These are phyloP conservation scores for Athalia rosae DNA, from an alignment of 2,888 invertebrate species.

Conservation along the genomic window DNA sequence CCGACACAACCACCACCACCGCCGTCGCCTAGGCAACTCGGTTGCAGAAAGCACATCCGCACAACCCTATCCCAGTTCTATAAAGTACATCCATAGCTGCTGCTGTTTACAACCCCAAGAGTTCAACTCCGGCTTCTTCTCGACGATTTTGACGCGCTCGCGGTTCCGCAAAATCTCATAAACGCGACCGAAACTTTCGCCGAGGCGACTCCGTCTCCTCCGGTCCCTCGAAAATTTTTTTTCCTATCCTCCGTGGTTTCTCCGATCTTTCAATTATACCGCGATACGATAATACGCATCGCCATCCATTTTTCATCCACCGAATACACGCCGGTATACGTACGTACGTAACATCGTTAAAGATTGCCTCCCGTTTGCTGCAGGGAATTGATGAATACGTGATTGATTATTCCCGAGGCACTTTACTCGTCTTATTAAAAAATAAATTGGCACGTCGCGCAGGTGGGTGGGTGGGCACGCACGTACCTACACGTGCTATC, in stretches of 20 bases:
- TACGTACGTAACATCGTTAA: no score
- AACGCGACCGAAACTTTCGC: no score
- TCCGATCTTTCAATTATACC: no score
- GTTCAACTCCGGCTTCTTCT: constrained; percentile 53
- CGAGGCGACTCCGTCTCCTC: constrained; percentile 28
- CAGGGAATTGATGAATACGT: no score
- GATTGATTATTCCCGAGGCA: background rate
- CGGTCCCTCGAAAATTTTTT: constrained; percentile 33
- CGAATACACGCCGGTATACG: no score
- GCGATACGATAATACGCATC: no score
- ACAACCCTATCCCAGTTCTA: constrained; percentile 33
- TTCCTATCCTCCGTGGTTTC: background rate
- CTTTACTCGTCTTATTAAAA: background rate
- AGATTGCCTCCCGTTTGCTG: no score
- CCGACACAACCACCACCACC: background rate
- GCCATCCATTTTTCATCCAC: no score
- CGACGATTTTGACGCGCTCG: constrained; percentile 57
- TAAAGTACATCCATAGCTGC: constrained; percentile 6
- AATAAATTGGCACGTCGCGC: background rate
- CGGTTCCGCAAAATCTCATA: constrained; percentile 15
- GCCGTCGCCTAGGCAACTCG: background rate
- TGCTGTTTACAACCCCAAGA: constrained; percentile 39
- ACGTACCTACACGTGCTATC: no score
- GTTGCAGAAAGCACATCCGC: constrained; percentile 24
- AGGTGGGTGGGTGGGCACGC: background rate